Base-by-base conservation (phyloP, 2,888 invertebrate species). In the Synanthedon vespiformis region DNA sequence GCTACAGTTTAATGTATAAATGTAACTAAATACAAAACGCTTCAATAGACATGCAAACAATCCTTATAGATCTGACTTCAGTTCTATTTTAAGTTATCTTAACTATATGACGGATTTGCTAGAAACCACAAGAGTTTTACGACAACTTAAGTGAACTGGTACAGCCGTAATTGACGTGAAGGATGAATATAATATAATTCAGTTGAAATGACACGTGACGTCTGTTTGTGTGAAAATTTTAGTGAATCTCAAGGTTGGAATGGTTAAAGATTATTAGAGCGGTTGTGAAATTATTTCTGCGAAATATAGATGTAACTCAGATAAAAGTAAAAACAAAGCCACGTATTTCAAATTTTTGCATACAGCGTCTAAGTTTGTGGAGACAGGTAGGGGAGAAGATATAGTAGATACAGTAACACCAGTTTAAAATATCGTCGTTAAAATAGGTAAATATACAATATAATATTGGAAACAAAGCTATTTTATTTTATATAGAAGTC, bases 201-300 rank as follows among this genome's bases (percentile, higher is more conserved):
- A 57, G 58, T 58, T 51, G 55, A 57, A 63, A 65, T 63, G 62
- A 50, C 55, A 54, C 53, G 51, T 40, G 51, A 14, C 27, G 51
- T 54, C 47, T 57, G 53, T 16, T 14, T 54, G 57, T 58, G 51
- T 56, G 40, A 54, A 51, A 61, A 59, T 58, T 63, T 62, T 61
- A 58, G 62, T 65, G 57, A 65, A 57, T 53, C 53, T 58, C 75
- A 74, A 78, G 78, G 78, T 61, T 67, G 52, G 57, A 73, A 61
- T 64, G 27, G 72, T 77, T 71, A 61, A 60, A 53, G 53, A 56
- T 55, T 56, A 55, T 61, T 53, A 41, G 49, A 44, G 13, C 44
- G n/a, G 44, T n/a, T 14, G 44, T 13, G n/a, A 13, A 44, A 44
- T 6, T 5, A 13, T 44, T 12, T 44, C 44, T n/a, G 13, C 44